Percentiles rank a stretch among this genome's conserved stretches.
These are phyloP conservation scores for Seira ritae DNA, from an alignment of 2,888 invertebrate species.

Conservation along the genomic window DNA sequence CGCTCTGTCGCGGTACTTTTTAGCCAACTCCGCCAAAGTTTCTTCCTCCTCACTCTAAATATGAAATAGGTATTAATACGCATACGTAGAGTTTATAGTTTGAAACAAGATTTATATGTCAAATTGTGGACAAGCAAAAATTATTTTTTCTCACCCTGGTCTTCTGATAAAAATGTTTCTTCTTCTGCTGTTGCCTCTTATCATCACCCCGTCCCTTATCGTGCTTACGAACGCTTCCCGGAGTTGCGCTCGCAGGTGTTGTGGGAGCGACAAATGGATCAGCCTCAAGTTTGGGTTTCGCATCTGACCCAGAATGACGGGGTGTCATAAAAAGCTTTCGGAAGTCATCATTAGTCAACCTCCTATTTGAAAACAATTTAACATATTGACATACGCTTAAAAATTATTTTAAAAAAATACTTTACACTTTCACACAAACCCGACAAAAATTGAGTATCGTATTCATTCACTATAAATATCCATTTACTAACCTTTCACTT, in stretches of 20 bases:
- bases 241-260: constrained; percentile 72
- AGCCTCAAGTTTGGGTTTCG: constrained; percentile 51
- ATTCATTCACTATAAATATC: background rate
- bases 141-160: constrained; percentile 38
- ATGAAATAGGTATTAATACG: constrained; percentile 56
- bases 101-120: too few species aligned
- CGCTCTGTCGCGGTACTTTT: constrained; percentile 94
- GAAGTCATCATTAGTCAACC: constrained; percentile 96
- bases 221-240: constrained; percentile 68
- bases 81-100: background rate
- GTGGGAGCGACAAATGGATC: constrained; percentile 70
- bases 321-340: constrained; percentile 97
- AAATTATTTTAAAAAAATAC: constrained; percentile 21
- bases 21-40: constrained; percentile 93
- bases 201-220: constrained; percentile 81
- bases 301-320: constrained; percentile 79
- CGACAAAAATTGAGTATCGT: too few species aligned
- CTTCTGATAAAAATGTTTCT: constrained; percentile 94
- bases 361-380: constrained; percentile 49
- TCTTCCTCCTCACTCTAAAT: constrained; percentile 94
- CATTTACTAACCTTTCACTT: constrained; percentile 53
- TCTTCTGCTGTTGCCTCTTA: constrained; percentile 89
- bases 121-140: background rate
- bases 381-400: background rate
- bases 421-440: too few species aligned